phyloP scores from a whole-genome alignment of 1,140 invertebrate genomes.

The Geopemphigus sp. region DNA sequence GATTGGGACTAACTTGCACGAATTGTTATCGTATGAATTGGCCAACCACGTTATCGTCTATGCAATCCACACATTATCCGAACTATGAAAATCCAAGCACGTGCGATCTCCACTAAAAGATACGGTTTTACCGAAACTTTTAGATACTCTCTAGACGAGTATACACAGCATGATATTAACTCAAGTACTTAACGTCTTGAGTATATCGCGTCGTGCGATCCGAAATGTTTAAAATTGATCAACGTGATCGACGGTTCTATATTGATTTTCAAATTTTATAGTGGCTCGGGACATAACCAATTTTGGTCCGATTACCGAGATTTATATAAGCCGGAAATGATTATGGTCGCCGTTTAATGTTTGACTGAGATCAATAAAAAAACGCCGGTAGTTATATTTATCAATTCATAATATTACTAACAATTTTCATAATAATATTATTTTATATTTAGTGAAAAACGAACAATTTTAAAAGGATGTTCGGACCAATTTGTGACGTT shows the following conservation, averaged over 20 bases:
- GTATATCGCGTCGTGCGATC: neutral
- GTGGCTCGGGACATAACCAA: neutral
- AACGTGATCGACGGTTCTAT: neutral
- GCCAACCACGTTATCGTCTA: neutral
- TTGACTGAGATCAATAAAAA: neutral
- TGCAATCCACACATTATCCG: neutral
- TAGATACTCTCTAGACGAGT: neutral
- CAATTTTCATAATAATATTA: neutral
- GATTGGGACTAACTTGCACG: neutral
- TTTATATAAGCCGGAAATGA: neutral
- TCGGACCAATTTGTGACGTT: neutral
- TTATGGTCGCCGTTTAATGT: neutral
- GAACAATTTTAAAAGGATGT: constrained; percentile 20
- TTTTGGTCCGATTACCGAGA: constrained; percentile 7
- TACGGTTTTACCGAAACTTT: neutral
- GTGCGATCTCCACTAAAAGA: neutral
- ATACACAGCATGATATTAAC: neutral
- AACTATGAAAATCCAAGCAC: constrained; percentile 5
- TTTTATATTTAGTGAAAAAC: neutral
- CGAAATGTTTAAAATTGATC: neutral
- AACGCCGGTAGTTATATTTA: neutral
- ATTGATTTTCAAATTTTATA: neutral
- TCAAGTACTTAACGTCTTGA: neutral
- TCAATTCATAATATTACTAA: no score
- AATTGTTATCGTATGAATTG: neutral